Evolutionary conservation across 2,797 vertebrate species (phyloP).

Genomic region (Oryzias sinensis): DNA sequence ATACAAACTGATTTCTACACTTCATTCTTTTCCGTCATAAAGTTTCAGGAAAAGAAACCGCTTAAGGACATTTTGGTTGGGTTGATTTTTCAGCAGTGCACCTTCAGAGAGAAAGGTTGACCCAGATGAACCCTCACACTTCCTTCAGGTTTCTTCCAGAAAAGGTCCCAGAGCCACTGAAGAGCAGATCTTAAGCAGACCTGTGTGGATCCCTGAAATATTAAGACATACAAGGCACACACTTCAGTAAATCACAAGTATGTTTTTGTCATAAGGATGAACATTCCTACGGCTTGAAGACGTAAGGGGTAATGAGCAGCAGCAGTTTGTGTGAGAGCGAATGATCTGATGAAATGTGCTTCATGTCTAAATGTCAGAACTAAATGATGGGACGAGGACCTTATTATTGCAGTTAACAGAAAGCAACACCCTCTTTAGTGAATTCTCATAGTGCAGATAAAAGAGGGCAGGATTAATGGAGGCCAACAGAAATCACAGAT

Average conservation of each 20-base stretch:
- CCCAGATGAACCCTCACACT: constrained; percentile 83
- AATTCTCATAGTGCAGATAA: constrained; percentile 36
- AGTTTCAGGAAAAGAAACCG: not conserved
- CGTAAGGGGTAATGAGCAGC: constrained; percentile 34
- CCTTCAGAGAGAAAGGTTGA: constrained; percentile 90
- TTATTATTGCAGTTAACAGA: constrained; percentile 59
- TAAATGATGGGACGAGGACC: constrained; percentile 47
- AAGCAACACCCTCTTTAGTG: constrained; percentile 48
- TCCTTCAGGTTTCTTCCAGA: constrained; percentile 66
- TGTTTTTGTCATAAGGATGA: constrained; percentile 26
- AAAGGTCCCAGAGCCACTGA: constrained; percentile 50
- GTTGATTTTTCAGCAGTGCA: constrained; percentile 44
- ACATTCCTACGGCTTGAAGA: constrained; percentile 36
- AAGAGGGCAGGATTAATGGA: constrained; percentile 42
- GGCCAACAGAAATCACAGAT: constrained; percentile 33
- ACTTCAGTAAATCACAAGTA: constrained; percentile 32
- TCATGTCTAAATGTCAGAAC: constrained; percentile 32
- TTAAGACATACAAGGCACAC: constrained; percentile 2
- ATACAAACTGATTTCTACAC: no score
- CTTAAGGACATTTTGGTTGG: constrained; percentile 3
- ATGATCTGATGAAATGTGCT: constrained; percentile 16
- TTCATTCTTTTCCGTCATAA: not conserved
- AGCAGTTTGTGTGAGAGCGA: constrained; percentile 8
- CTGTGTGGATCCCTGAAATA: constrained; percentile 45
- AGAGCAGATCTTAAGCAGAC: constrained; percentile 54